Base-by-base conservation (phyloP, 1,140 invertebrate genomes). In the Adoxophyes honmai region DNA sequence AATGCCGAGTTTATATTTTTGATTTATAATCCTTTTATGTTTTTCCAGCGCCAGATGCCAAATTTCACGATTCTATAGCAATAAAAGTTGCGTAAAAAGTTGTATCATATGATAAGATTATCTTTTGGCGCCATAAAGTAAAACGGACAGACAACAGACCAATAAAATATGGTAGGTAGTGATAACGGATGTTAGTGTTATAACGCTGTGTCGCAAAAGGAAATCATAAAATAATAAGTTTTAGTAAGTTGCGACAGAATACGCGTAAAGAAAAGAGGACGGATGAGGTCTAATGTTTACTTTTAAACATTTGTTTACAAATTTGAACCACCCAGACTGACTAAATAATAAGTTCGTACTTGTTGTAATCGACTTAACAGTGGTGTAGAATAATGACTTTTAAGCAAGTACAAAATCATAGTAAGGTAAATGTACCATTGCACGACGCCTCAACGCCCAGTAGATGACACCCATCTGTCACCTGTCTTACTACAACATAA, bases 121-220 rank as follows among this genome's bases (percentile, higher is more conserved):
- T 15, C 18, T 48, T 48, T 33, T 0, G 42, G 42, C 5, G 35
- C 3, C 38, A 34, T 36, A 57, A 34, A 36, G 51, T 5, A 21
- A 66, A 57, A 52, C 44, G 66, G 70, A 79, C 79, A 78, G 37
- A 58, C 58, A 60, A 68, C 59, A 60, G 54, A 28, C 52, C 70
- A 70, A 78, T 76, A 82, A 82, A 28, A 78, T 33, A 55, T 15
- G 65, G 59, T 57, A 51, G 54, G 59, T 64, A 64, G 70, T 65
- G 68, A 71, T 76, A 78, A 76, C 71, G 68, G 69, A 77, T 70
- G 65, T 62, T 52, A 64, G 35, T 62, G 54, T 78, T 75, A 72
- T 73, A 16, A 64, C 37, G 55, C 34, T 60, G 63, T 57, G 38
- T 63, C 48, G 60, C 64, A 67, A 57, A 66, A 53, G 66, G 59